phyloP scores from a whole-genome alignment of 37 sponge, comb jelly and placozoan species.

The Beroe forskalii region DNA sequence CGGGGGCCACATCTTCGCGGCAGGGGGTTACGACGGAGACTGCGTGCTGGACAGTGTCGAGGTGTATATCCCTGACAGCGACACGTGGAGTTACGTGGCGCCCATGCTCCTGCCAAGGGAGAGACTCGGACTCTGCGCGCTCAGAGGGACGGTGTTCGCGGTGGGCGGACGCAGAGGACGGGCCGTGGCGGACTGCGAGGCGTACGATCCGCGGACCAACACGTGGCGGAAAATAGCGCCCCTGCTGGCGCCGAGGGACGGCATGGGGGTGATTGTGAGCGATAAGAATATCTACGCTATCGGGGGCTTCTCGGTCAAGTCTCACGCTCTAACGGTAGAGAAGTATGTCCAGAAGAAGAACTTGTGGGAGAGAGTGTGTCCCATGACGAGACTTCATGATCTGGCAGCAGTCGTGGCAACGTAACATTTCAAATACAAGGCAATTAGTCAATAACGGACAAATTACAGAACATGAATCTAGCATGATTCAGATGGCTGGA shows the following conservation, averaged over 20 bases:
- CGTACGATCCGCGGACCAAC: slow-evolving; percentile 29
- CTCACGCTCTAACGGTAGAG: slow-evolving; percentile 56
- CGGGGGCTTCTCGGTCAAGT: slow-evolving; percentile 60
- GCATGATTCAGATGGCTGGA: not conserved
- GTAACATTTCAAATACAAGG: too few relatives aligned
- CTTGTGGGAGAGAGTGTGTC: slow-evolving; percentile 61
- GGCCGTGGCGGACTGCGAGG: slow-evolving; percentile 60
- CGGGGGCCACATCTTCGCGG: slow-evolving; percentile 60
- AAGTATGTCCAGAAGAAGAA: slow-evolving; percentile 61
- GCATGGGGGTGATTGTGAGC: slow-evolving; percentile 50
- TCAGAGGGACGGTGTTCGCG: slow-evolving; percentile 17
- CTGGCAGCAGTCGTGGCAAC: slow-evolving; percentile 61
- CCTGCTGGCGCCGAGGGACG: slow-evolving; percentile 37
- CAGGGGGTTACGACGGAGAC: slow-evolving; percentile 57
- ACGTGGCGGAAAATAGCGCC: slow-evolving; percentile 49
- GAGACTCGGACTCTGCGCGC: slow-evolving; percentile 51
- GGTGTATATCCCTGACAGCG: slow-evolving; percentile 53
- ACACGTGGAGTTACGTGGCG: slow-evolving; percentile 56
- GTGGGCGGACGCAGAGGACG: slow-evolving; percentile 53
- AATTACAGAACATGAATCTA: not conserved
- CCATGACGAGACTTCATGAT: slow-evolving; percentile 56
- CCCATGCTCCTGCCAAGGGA: slow-evolving; percentile 63
- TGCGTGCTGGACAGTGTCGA: slow-evolving; percentile 61
- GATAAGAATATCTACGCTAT: slow-evolving; percentile 54
- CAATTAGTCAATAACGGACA: too few relatives aligned